phyloP scores from a whole-genome alignment of 2,888 invertebrate genomes.

The Catocala sponsa region DNA sequence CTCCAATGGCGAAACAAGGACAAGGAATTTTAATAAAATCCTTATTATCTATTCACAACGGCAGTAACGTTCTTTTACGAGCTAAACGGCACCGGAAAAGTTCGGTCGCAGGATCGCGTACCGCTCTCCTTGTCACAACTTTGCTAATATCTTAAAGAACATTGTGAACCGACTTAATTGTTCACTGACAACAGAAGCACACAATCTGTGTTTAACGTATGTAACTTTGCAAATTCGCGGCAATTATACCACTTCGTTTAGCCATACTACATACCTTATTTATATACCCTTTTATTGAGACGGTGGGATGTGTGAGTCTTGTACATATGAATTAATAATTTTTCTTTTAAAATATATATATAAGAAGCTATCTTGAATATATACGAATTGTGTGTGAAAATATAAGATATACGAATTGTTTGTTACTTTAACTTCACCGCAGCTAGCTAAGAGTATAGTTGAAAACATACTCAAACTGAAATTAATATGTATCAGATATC shows the following conservation, averaged over 20 bases:
- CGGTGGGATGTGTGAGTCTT: neutral
- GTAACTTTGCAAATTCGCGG: conserved; percentile 39
- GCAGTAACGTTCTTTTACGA: conserved; percentile 83
- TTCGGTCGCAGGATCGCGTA: conserved; percentile 69
- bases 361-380: conserved; percentile 4
- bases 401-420: conserved; percentile 1
- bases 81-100: conserved; percentile 70
- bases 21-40: conserved; percentile 86
- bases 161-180: conserved; percentile 68
- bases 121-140: conserved; percentile 68
- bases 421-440: no score
- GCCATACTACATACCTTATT: conserved; percentile 27
- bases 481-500: conserved; percentile 22
- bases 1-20: conserved; percentile 79
- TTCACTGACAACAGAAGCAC: conserved; percentile 57
- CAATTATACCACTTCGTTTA: conserved; percentile 34
- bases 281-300: conserved; percentile 11
- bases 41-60: conserved; percentile 85
- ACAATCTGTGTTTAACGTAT: conserved; percentile 52
- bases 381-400: neutral
- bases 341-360: conserved; percentile 2
- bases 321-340: neutral
- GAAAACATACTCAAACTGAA: conserved; percentile 4
- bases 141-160: conserved; percentile 73
- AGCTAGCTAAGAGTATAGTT: neutral